Base-by-base conservation (phyloP, 2,113 vertebrate species). In the Mormyrus lacerda region DNA sequence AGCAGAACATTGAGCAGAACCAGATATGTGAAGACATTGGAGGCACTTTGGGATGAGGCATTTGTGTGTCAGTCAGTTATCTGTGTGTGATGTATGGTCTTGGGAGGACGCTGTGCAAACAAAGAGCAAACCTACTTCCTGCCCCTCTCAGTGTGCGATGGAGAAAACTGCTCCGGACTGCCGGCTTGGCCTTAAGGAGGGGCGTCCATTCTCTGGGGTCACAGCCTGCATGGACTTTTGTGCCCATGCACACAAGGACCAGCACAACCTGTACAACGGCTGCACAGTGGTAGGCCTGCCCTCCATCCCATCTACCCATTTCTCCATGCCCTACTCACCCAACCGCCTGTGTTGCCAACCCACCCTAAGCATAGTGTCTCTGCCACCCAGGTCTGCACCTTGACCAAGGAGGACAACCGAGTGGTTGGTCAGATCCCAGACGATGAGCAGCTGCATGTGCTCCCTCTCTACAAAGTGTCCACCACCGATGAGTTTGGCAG, bases 201-300 rank as follows among this genome's bases (percentile, higher is more conserved):
- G 98, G 51, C 95, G 97, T 88, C 98, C 98, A 0, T 99, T 99
- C 93, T 99, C 98, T 0, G 98, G 98, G 31, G 97, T 99, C 92
- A 99, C 98, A 0, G 98, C 98, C 2, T 99, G 98, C 93, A 98
- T 99, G 98, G 98, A 99, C 91, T 99, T 99, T 95, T 99, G 98
- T 47, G 98, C 98, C 87, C 98, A 99, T 0, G 98, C 98, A 91
- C 98, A 99, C 95, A 99, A 99, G 93, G 98, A 99, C 93, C 98
- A 99, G 95, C 98, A 99, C 90, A 99, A 99, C 95, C 97, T 99
- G 90, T 96, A 97, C 93, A 99, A 99, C 0, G 98, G 98, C 91
- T 99, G 98, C 95, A 99, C 98, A 0, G 98, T 99, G 98, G 98
- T 99, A 95, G 93, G 97, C 42, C 39, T 15, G 53, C n/a, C 39